Evolutionary conservation across 2,113 vertebrate genomes (phyloP).

Genomic region (Leucopternis melanops): DNA sequence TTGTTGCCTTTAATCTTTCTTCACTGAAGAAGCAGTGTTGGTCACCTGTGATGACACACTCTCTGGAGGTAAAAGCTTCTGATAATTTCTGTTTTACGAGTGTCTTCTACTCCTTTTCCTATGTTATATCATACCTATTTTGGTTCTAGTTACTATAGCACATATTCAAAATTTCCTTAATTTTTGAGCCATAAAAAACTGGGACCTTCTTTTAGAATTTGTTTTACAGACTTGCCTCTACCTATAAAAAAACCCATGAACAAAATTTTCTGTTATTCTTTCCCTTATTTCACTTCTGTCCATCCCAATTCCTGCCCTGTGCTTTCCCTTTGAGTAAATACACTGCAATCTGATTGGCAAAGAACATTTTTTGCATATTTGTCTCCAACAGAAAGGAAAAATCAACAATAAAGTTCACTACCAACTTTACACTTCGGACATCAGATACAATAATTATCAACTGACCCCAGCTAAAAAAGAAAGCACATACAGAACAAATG

Average conservation of each 20-base stretch:
- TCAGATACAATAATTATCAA: neutral
- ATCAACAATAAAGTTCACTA: neutral
- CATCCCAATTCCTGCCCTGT: neutral
- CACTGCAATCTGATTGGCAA: neutral
- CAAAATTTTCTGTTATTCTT: neutral
- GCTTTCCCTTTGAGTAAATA: neutral
- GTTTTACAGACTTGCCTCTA: neutral
- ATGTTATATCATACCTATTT: neutral
- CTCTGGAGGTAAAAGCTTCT: neutral
- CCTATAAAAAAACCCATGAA: neutral
- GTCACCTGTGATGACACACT: neutral
- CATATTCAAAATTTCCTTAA: neutral
- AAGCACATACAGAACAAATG: neutral
- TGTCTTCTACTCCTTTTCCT: neutral
- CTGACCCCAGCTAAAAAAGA: neutral
- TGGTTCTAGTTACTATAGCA: neutral
- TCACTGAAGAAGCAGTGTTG: neutral
- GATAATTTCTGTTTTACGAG: neutral
- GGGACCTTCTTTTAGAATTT: neutral
- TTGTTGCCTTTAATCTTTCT: neutral
- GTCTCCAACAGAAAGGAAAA: neutral
- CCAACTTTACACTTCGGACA: neutral
- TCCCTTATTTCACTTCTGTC: neutral
- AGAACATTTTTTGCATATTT: neutral
- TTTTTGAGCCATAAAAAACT: neutral